These are phyloP conservation scores for Eriosoma lanigerum DNA, from an alignment of 1,140 invertebrate genomes.

Conservation along the genomic window DNA sequence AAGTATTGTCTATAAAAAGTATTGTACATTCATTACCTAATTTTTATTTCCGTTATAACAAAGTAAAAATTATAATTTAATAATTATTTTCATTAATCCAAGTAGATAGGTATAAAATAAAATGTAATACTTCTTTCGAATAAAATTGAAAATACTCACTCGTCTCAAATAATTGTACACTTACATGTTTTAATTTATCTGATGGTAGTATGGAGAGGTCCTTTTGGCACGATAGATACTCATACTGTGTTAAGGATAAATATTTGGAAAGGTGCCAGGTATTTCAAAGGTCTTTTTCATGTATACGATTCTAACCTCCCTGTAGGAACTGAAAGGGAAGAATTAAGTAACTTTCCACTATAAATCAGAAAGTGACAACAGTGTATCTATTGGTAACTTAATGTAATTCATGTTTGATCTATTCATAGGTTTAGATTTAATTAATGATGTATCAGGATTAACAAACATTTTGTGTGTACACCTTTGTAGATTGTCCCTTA, in stretches of 20 bases:
- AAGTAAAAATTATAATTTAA: too few relatives aligned
- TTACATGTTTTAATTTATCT: constrained; percentile 25
- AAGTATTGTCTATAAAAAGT: too few relatives aligned
- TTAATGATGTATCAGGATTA: not conserved
- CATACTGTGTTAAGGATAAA: constrained; percentile 20
- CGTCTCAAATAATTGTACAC: not conserved
- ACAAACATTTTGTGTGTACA: not conserved
- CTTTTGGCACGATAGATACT: constrained; percentile 16
- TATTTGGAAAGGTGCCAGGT: not conserved
- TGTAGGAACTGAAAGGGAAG: not conserved
- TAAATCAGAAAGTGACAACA: not conserved
- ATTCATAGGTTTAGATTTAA: not conserved
- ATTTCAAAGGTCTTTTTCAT: constrained; percentile 26
- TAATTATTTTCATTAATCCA: too few relatives aligned
- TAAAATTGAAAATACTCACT: not conserved
- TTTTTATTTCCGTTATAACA: too few relatives aligned
- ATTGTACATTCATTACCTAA: too few relatives aligned
- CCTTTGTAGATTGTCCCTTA: too few relatives aligned
- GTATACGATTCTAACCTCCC: not conserved
- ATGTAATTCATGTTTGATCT: not conserved
- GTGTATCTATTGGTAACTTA: not conserved
- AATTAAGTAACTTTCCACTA: not conserved
- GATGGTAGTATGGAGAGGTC: constrained; percentile 11
- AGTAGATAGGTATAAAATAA: too few relatives aligned
- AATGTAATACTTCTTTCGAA: too few relatives aligned